Evolutionary conservation across 1,140 invertebrate species (phyloP), one percentile per base, ranked within the genome.

Genomic region (Rhyacophila brunnea): DNA sequence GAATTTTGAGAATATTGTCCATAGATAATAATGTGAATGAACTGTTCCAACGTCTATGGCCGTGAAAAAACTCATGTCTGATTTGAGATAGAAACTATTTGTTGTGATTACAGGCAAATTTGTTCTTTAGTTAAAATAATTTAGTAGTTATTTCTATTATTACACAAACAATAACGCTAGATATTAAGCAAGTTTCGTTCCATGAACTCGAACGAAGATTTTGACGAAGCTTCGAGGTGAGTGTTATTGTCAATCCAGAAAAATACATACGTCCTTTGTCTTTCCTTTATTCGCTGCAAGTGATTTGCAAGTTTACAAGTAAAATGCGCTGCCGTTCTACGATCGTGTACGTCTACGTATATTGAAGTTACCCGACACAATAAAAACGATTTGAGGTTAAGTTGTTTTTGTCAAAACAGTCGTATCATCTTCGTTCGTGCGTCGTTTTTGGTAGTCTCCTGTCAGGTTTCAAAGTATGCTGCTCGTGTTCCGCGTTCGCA

Each of bases 221-320:
- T 70, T 74, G 75, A 76, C 74, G 75, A 78, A 76, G 75, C 75
- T 78, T 77, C 75, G 75, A 78, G 75, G 75, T 78, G 75, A 73
- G 68, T 72, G 67, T 68, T 28, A 44, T 65, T 54, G 44, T 19
- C 47, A 20, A 49, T 46, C 32, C 20, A 28, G 17, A 19, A 48
- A 45, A 46, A 47, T 55, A 55, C 28, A 47, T 55, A 55, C 28
- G 52, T 40, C 36, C 51, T 60, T 47, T 60, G 44, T 60, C 51
- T 60, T 20, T 54, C 42, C 14, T 54, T 54, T 32, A 34, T 15
- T 35, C 43, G 58, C 45, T 43, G 44, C 58, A 42, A 53, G 45
- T 63, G 47, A 62, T 58, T 65, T 64, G 49, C 44, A 58, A 57
- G 46, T 48, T 49, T 42, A 42, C 34, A 42, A 50, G 45, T 45